Evolutionary conservation across 2,888 invertebrate genomes (phyloP).

Genomic region (Ectropis crepuscularia): DNA sequence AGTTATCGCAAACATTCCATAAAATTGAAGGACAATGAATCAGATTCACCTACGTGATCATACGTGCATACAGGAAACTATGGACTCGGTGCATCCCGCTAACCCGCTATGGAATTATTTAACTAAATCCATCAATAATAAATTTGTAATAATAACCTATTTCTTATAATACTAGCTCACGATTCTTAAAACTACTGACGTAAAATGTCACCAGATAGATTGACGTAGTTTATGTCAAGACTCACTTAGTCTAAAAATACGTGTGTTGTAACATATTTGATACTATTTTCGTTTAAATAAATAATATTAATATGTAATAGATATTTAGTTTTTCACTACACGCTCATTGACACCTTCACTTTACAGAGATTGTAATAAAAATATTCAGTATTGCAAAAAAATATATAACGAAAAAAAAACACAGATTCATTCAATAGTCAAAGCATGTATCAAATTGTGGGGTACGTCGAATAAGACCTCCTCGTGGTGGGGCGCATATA

Average conservation of each 20-base stretch:
- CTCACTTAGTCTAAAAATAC: not conserved
- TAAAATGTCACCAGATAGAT: not conserved
- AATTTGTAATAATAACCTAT: not conserved
- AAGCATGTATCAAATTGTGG: too few relatives aligned
- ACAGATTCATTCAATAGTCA: too few relatives aligned
- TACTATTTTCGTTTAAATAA: not conserved
- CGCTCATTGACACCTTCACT: too few relatives aligned
- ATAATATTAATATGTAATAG: too few relatives aligned
- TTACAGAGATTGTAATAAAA: too few relatives aligned
- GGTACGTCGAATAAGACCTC: too few relatives aligned
- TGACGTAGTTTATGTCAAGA: not conserved
- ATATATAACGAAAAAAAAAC: too few relatives aligned
- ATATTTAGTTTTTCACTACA: too few relatives aligned
- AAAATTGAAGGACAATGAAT: constrained; percentile 15
- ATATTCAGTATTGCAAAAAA: too few relatives aligned
- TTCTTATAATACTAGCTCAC: constrained; percentile 19
- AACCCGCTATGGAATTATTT: constrained; percentile 11
- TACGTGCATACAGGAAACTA: constrained; percentile 4
- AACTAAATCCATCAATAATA: not conserved
- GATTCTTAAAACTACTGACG: constrained; percentile 16
- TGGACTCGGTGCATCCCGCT: too few relatives aligned
- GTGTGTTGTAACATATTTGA: not conserved
- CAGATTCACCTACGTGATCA: constrained; percentile 4
- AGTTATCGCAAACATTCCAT: not conserved
- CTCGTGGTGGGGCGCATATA: too few relatives aligned